A percentile compares a stretch with the other conserved stretches of the same genome.
Conservation (phyloP, 1,140 invertebrate species). For the Capitella teleta region DNA sequence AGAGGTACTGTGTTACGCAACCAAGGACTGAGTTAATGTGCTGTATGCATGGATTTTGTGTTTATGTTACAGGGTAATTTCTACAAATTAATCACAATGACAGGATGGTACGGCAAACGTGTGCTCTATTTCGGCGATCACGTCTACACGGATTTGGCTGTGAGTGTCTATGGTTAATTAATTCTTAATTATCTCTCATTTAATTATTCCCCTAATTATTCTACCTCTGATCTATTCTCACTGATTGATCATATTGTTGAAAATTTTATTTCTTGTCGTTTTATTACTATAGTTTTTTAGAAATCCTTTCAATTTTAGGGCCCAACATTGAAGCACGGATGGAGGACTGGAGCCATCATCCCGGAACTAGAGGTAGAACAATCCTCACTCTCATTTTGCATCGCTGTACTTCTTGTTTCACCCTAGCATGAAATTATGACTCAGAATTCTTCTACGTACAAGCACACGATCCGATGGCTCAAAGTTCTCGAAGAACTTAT, state of each 20-base stretch:
- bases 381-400: too few relatives aligned
- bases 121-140: conserved; percentile 97
- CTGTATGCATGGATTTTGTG: not conserved
- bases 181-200: too few relatives aligned
- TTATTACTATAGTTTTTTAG: too few relatives aligned
- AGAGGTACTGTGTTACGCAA: conserved; percentile 64
- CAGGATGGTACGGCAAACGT: conserved; percentile 80
- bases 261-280: too few relatives aligned
- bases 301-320: too few relatives aligned
- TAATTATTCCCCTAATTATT: too few relatives aligned
- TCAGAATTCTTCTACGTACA: conserved; percentile 71
- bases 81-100: conserved; percentile 77
- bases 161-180: conserved; percentile 19
- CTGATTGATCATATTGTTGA: too few relatives aligned
- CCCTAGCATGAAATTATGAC: conserved; percentile 83
- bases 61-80: conserved; percentile 65
- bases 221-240: too few relatives aligned
- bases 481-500: conserved; percentile 84
- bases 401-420: too few relatives aligned
- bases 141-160: conserved; percentile 88
- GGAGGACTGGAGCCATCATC: conserved; percentile 96
- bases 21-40: not conserved
- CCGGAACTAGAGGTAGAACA: conserved; percentile 67
- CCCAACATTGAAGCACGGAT: conserved; percentile 87
- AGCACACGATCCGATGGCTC: conserved; percentile 80